These are phyloP conservation scores for Anolis carolinensis DNA, from an alignment of 2,113 vertebrate species.

Conservation along the genomic window DNA sequence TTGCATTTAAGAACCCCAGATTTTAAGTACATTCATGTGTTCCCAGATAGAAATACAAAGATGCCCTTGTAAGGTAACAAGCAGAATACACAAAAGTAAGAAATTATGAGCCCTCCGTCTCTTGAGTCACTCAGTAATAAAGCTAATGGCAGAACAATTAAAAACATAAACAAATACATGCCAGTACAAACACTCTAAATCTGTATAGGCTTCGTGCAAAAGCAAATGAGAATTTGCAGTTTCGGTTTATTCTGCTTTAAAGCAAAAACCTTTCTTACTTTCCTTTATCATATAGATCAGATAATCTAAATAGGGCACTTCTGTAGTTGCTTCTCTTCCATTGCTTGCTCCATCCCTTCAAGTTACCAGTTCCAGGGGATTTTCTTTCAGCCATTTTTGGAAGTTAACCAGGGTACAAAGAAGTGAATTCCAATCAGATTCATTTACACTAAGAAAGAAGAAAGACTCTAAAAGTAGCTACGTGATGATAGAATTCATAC, in stretches of 20 bases:
- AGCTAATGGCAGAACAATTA: not conserved
- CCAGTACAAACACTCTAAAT: not conserved
- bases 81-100: not conserved
- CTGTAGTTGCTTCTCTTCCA: not conserved
- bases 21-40: not conserved
- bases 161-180: not conserved
- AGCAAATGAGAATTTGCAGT: not conserved
- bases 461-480: not conserved
- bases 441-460: not conserved
- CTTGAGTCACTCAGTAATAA: not conserved
- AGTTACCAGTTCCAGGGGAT: not conserved
- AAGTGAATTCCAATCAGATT: not conserved
- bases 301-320: not conserved
- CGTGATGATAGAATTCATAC: not conserved
- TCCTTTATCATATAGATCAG: not conserved
- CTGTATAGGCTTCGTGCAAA: not conserved
- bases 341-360: not conserved
- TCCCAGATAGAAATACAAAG: not conserved
- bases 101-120: not conserved
- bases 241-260: not conserved
- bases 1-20: not conserved
- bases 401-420: not conserved
- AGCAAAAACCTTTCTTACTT: not conserved
- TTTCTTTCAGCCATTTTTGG: not conserved
- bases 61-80: not conserved